Conservation (phyloP, 2,113 vertebrate genomes). For the Pelvicachromis taeniatus region DNA sequence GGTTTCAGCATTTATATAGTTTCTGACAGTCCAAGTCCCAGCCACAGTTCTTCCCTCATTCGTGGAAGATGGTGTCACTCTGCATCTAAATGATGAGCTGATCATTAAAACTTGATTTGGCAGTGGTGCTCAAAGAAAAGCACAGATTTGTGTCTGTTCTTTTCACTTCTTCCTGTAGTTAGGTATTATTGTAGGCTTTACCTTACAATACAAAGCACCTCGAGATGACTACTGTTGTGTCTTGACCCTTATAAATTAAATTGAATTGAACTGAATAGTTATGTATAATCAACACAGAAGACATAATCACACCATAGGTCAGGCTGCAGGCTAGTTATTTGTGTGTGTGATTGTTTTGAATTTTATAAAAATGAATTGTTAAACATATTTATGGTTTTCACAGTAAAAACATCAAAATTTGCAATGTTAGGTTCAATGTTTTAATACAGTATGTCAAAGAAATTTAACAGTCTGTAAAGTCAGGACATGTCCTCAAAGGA, state of each 20-base stretch:
- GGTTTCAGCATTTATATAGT: background rate
- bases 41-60: background rate
- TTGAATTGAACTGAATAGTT: background rate
- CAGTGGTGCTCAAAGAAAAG: background rate
- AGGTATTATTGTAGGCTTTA: background rate
- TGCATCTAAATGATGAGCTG: background rate
- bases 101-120: background rate
- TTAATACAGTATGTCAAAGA: background rate
- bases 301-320: background rate
- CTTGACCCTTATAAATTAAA: background rate
- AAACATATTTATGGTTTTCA: background rate
- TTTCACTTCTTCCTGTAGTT: background rate
- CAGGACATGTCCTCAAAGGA: no score
- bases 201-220: background rate
- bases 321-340: background rate
- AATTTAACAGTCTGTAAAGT: no score
- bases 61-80: background rate
- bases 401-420: background rate
- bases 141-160: background rate
- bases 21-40: background rate
- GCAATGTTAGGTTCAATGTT: accelerated
- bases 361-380: background rate
- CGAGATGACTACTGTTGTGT: background rate
- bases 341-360: no score
- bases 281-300: background rate